These are phyloP conservation scores for Herpetotheres cachinnans DNA, from an alignment of 2,113 vertebrate genomes.

Conservation along the genomic window DNA sequence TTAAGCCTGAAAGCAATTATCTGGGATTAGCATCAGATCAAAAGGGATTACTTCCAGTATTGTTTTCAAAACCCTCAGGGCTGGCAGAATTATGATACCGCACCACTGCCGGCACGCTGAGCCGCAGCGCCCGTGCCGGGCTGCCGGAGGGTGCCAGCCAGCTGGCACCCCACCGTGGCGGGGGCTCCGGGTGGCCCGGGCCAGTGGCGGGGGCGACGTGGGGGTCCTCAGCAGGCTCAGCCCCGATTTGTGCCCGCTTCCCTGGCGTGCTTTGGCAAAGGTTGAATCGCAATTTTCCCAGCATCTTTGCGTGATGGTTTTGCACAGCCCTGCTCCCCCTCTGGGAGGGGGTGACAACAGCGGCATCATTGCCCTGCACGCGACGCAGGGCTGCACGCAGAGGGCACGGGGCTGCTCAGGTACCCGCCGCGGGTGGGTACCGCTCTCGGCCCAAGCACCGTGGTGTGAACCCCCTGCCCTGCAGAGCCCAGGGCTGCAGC, in stretches of 20 bases:
- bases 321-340: fast-evolving
- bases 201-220: background rate
- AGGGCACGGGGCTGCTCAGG: fast-evolving
- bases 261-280: background rate
- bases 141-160: background rate
- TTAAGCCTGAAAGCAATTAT: slow-evolving; percentile 75
- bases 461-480: background rate
- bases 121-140: slow-evolving; percentile 19
- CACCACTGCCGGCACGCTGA: background rate
- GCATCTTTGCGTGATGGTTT: fast-evolving
- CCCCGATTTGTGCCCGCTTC: fast-evolving
- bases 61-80: slow-evolving; percentile 64
- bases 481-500: background rate
- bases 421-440: fast-evolving
- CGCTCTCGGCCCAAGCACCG: fast-evolving
- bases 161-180: fast-evolving
- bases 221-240: background rate
- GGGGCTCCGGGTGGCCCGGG: background rate
- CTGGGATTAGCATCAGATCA: slow-evolving; percentile 74
- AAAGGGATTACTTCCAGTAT: slow-evolving; percentile 69
- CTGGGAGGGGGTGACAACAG: background rate
- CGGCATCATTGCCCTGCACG: background rate
- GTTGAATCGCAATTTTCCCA: background rate
- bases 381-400: background rate
- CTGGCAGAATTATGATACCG: slow-evolving; percentile 45